A percentile compares a stretch with the other conserved stretches of the same genome.
phyloP scores from a whole-genome alignment of 2,113 vertebrate species.

The Tauraco erythrolophus region DNA sequence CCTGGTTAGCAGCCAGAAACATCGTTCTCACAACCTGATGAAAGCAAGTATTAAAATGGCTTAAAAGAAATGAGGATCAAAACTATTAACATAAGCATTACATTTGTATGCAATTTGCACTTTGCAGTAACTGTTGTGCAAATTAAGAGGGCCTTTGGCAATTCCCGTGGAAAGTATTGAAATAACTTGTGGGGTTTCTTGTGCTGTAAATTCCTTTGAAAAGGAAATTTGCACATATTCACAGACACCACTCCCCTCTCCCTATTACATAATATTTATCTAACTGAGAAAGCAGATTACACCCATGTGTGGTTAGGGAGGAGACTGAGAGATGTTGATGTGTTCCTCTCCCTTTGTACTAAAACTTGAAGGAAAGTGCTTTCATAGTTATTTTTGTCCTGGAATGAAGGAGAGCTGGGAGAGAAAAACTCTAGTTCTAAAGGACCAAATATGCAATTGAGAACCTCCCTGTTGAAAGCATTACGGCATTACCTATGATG shows the following conservation, averaged over 20 bases:
- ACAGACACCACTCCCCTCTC: rapidly evolving
- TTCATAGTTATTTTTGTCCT: background rate
- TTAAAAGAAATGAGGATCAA: background rate
- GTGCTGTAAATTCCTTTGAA: background rate
- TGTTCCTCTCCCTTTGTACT: background rate
- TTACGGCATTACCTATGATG: background rate
- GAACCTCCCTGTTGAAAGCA: background rate
- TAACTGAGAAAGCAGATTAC: background rate
- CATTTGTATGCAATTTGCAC: rapidly evolving
- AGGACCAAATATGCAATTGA: background rate
- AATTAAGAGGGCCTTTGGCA: background rate
- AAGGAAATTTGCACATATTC: background rate
- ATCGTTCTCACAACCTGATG: background rate
- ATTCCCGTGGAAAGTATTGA: background rate
- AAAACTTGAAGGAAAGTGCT: background rate
- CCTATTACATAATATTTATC: background rate
- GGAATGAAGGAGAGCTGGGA: background rate
- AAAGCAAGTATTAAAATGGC: background rate
- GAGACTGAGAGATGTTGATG: background rate
- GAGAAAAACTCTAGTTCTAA: background rate
- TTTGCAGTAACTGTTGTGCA: background rate
- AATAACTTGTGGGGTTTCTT: background rate
- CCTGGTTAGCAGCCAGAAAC: background rate
- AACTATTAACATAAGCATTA: background rate
- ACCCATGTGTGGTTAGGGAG: background rate